phyloP scores from a whole-genome alignment of 1,140 invertebrate genomes.

The Brachionus rotundiformis region DNA sequence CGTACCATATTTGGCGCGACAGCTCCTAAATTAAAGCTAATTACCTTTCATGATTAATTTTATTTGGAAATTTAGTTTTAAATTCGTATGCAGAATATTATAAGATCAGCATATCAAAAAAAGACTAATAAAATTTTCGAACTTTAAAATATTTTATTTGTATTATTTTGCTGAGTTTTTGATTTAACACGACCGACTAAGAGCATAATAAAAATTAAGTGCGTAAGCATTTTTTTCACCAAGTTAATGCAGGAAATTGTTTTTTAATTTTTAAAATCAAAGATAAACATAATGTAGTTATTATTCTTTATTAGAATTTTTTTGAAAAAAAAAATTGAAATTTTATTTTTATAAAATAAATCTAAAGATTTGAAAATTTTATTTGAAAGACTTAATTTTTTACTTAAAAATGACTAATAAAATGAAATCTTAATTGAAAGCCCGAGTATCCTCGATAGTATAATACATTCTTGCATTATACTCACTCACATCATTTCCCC shows the following conservation, averaged over 20 bases:
- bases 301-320: neutral
- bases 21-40: neutral
- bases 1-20: neutral
- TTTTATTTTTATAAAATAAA: too few relatives aligned
- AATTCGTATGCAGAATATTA: too few relatives aligned
- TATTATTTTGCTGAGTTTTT: neutral
- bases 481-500: neutral
- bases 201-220: too few relatives aligned
- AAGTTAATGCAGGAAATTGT: too few relatives aligned
- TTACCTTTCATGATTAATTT: neutral
- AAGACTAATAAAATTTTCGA: neutral
- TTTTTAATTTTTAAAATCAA: too few relatives aligned
- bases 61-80: neutral
- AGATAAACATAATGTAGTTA: too few relatives aligned
- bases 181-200: neutral
- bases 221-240: too few relatives aligned
- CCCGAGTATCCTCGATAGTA: neutral
- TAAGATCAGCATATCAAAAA: too few relatives aligned
- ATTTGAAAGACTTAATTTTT: neutral
- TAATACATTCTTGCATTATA: slow-evolving; percentile 33
- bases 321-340: slow-evolving; percentile 13
- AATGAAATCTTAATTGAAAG: neutral
- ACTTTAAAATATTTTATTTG: neutral
- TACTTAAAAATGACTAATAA: neutral
- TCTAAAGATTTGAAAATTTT: too few relatives aligned